Base-by-base conservation (phyloP, 2,797 vertebrate species). In the Oreortyx pictus region DNA sequence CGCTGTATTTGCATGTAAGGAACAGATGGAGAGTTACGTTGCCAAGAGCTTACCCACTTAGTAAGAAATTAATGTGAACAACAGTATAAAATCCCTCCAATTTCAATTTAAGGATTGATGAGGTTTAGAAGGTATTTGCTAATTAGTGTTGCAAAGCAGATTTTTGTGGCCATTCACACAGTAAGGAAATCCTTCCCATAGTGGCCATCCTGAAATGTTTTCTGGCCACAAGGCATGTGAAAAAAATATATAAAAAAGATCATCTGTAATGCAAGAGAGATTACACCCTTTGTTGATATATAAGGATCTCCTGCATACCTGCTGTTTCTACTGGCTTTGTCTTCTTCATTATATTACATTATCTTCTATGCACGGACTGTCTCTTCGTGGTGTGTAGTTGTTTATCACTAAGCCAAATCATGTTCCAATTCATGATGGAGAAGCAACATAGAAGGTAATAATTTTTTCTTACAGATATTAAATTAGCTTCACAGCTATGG, bases 21-120 rank as follows among this genome's bases (percentile, higher is more conserved):
- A 94, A 72, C 86, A 96, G 91, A 90, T 79, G 74, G 83, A 74
- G 44, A 82, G 60, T 43, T 86, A 59, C 54, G 29, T 11, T 88
- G 52, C 86, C 86, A 94, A 86, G 68, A 82, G 7, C 31, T 84
- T 83, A 77, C 50, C 54, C 57, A 23, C 39, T 82, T 87, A 35
- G 44, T 12, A 88, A 56, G 43, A 80, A 90, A 68, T 16, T 65
- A 80, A 86, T 39, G 16, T 49, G 72, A 87, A 49, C 37, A 80
- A 23, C 11, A 59, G 39, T 1, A 11, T 37, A 80, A 92, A 44
- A 74, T 25, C 2, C 8, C 33, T 76, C 3, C 39, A 59, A 23
- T 50, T 82, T 82, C 61, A 86, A 47, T 2, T 59, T 37, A 67
- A 76, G 62, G 80, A 41, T 2, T 68, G 43, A 70, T 64, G 31